Evolutionary conservation across 2,888 invertebrate species (phyloP).

Genomic region (Ametastegia equiseti): DNA sequence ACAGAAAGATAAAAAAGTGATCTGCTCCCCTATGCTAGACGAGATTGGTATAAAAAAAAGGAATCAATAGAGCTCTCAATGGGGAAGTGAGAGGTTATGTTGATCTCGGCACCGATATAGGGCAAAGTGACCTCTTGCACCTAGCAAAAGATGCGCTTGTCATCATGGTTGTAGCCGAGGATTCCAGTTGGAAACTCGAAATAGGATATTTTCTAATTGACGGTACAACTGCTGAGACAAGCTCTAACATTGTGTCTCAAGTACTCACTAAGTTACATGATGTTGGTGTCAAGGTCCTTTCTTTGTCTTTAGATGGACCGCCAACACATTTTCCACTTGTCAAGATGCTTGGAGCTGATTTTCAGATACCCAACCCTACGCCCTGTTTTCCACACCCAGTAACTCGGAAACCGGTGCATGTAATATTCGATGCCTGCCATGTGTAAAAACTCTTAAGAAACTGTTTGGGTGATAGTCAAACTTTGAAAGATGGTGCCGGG

Average conservation of each 20-base stretch:
- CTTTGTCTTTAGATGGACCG: slow-evolving; percentile 50
- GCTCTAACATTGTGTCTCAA: slow-evolving; percentile 39
- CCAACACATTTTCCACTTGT: slow-evolving; percentile 42
- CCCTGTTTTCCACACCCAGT: slow-evolving; percentile 44
- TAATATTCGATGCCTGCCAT: slow-evolving; percentile 50
- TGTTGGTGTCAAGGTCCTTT: slow-evolving; percentile 44
- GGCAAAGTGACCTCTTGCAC: slow-evolving; percentile 40
- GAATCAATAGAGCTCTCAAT: slow-evolving; percentile 46
- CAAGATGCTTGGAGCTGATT: not conserved
- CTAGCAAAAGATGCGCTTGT: slow-evolving; percentile 52
- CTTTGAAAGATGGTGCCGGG: slow-evolving; percentile 41
- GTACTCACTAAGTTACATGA: slow-evolving; percentile 46
- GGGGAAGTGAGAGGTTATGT: slow-evolving; percentile 51
- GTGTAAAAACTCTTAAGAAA: slow-evolving; percentile 50
- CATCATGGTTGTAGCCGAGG: slow-evolving; percentile 48
- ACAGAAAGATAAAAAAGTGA: too few species aligned
- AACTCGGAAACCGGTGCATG: slow-evolving; percentile 4
- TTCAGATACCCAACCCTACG: not conserved
- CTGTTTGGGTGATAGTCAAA: slow-evolving; percentile 41
- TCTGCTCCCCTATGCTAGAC: slow-evolving; percentile 53
- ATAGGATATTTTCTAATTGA: slow-evolving; percentile 54
- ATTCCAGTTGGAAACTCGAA: slow-evolving; percentile 54
- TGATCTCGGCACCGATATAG: slow-evolving; percentile 53
- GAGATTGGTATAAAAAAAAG: slow-evolving; percentile 54
- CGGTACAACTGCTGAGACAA: slow-evolving; percentile 42